These are phyloP conservation scores for Zhengitettix transpicula DNA, from an alignment of 2,888 invertebrate species.

Conservation along the genomic window DNA sequence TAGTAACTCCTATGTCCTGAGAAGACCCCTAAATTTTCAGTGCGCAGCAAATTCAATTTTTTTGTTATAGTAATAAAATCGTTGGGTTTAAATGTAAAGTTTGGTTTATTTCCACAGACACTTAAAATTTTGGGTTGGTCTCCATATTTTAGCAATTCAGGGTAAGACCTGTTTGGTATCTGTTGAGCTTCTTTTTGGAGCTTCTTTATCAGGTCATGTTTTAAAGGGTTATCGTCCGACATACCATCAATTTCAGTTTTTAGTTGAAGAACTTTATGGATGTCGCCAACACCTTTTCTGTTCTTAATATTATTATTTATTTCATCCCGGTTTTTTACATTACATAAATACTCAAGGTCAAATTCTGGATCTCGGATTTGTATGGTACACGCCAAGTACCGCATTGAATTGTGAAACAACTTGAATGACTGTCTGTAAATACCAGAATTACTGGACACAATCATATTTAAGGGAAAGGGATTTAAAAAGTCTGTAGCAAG, in stretches of 20 bases:
- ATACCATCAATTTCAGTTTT: conserved; percentile 21
- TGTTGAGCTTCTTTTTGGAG: conserved; percentile 30
- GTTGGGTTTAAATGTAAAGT: conserved; percentile 30
- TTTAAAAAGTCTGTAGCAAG: no score
- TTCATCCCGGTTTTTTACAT: conserved; percentile 37
- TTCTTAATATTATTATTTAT: conserved; percentile 44
- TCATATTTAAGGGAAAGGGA: no score
- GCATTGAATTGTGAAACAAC: no score
- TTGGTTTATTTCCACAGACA: conserved; percentile 32
- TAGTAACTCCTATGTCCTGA: conserved; percentile 72
- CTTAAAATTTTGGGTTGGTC: conserved; percentile 40
- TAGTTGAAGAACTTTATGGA: conserved; percentile 37
- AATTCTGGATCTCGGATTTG: conserved; percentile 25
- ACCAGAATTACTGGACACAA: no score
- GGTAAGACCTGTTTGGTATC: conserved; percentile 65
- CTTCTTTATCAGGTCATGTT: conserved; percentile 5
- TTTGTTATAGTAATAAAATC: conserved; percentile 51
- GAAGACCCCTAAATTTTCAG: conserved; percentile 54
- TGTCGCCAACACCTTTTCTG: conserved; percentile 52
- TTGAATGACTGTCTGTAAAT: no score
- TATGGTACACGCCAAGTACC: no score
- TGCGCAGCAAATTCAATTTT: conserved; percentile 45
- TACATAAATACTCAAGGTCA: conserved; percentile 44
- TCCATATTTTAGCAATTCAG: conserved; percentile 36
- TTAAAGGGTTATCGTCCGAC: not conserved